phyloP scores from a whole-genome alignment of 2,797 vertebrate species.

The Myotis planiceps region DNA sequence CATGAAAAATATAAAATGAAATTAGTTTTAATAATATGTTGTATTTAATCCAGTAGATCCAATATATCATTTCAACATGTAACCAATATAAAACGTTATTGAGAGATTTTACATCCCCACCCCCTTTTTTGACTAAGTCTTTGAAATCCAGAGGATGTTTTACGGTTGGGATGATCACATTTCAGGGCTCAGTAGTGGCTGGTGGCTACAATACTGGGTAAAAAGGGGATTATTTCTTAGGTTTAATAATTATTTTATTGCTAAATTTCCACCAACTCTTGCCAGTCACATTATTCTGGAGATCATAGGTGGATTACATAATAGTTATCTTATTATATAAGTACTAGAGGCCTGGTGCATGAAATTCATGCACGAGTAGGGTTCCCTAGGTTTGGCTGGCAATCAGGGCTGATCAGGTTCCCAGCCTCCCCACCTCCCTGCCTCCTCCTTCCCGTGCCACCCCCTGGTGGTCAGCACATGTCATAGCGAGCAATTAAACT shows the following conservation, averaged over 20 bases:
- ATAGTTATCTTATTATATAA: background rate
- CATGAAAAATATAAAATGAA: background rate
- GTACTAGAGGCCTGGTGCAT: too few relatives aligned
- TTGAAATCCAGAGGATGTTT: background rate
- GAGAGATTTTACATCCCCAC: background rate
- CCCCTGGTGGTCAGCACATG: too few relatives aligned
- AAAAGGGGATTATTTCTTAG: background rate
- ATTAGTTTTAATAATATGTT: background rate
- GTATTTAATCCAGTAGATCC: background rate
- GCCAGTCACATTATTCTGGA: background rate
- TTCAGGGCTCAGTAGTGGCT: background rate
- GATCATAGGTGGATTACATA: background rate
- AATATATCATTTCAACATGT: background rate
- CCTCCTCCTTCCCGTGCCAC: too few relatives aligned
- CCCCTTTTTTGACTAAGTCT: background rate
- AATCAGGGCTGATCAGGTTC: too few relatives aligned
- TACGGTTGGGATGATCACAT: background rate
- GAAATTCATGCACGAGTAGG: too few relatives aligned
- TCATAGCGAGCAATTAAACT: too few relatives aligned
- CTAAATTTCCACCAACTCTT: conserved; percentile 3
- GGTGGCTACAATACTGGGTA: background rate
- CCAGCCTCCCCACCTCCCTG: too few relatives aligned
- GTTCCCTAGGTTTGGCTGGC: too few relatives aligned
- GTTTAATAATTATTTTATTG: conserved; percentile 47
- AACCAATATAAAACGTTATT: background rate